Evolutionary conservation across 2,113 vertebrate genomes (phyloP).

Genomic region (Salminus brasiliensis): DNA sequence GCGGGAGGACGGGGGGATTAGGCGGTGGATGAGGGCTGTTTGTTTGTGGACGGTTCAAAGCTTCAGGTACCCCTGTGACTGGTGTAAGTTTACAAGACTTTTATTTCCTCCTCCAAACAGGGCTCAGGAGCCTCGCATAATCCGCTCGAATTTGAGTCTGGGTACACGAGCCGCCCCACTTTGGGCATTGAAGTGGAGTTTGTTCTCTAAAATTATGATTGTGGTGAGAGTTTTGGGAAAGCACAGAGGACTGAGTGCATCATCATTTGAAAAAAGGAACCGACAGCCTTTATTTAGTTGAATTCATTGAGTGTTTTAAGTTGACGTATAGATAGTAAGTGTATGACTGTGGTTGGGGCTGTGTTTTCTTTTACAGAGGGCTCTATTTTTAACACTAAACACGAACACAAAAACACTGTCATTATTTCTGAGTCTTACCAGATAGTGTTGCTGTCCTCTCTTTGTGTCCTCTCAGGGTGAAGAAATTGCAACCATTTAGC

Average conservation of each 20-base stretch:
- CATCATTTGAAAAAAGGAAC: neutral
- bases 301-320: too few relatives aligned
- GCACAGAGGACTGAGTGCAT: neutral
- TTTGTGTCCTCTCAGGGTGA: too few relatives aligned
- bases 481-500: too few relatives aligned
- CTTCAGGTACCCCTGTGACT: slow-evolving; percentile 39
- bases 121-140: slow-evolving; percentile 33
- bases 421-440: too few relatives aligned
- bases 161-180: neutral
- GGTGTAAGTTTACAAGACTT: slow-evolving; percentile 11
- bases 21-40: slow-evolving; percentile 36
- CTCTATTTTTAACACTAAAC: too few relatives aligned
- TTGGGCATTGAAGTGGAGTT: slow-evolving; percentile 9
- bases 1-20: slow-evolving; percentile 43
- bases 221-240: neutral
- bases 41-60: slow-evolving; percentile 51
- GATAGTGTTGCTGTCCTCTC: too few relatives aligned
- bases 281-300: neutral
- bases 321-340: neutral
- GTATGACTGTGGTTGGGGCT: too few relatives aligned
- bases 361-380: too few relatives aligned
- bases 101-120: slow-evolving; percentile 19
- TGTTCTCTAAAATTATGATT: slow-evolving; percentile 1
- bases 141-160: slow-evolving; percentile 25
- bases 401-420: too few relatives aligned